Evolutionary conservation across 2,888 invertebrate species (phyloP), one percentile per base, ranked within the genome.

Genomic region (Erynnis tages): DNA sequence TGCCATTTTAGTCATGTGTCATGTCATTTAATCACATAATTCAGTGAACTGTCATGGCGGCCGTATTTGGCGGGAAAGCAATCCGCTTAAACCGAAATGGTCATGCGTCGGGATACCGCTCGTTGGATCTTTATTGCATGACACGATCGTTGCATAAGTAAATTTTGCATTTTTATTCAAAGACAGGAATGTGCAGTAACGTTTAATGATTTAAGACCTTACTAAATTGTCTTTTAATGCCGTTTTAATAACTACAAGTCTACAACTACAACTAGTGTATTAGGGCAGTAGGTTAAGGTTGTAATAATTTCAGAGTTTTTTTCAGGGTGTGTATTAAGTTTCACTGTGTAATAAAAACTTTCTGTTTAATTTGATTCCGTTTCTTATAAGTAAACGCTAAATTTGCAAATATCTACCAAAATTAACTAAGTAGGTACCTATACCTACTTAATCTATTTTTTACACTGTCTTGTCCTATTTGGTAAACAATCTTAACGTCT

Each of bases 61-160:
- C 88, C 86, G 73, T 86, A 86, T 86, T 85, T 87, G 89, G 88
- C 79, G 86, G 81, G 88, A 89, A 88, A 89, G 88, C 86, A 82
- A 87, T 85, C 82, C 79, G 82, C 82, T 84, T 83, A 76, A 69
- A 65, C 86, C 78, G 71, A 82, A 86, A 81, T 76, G 76, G 87
- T 82, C 79, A 73, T 74, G 67, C 60, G 69, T 60, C 67, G 75
- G 76, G 79, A 79, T 80, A 78, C 76, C 58, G 64, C 69, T 68
- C 66, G 71, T 79, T 79, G 78, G 76, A 76, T 82, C 81, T 84
- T 82, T 84, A 85, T 77, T 79, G 79, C 83, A 76, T 76, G 73
- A 73, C 71, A 68, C 65, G 62, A 61, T 54, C 57, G 57, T 73
- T 73, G 71, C 73, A 70, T 67, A 72, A 70, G 63, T 67, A 72